Conservation (phyloP, 2,888 invertebrate species). For the Lysandra coridon region DNA sequence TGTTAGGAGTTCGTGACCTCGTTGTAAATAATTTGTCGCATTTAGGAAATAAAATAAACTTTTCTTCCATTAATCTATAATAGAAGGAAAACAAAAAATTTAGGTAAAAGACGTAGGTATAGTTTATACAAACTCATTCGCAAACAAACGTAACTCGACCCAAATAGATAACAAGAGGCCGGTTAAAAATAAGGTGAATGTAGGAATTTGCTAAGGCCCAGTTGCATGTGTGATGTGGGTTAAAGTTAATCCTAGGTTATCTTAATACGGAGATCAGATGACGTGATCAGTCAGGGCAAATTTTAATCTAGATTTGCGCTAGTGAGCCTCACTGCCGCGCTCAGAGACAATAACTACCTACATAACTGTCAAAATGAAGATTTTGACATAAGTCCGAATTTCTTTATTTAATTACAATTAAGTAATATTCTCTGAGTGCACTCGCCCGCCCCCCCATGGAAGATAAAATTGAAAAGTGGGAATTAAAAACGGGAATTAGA, state of each 20-base stretch:
- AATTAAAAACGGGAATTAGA: too few species aligned
- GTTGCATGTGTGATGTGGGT: not conserved
- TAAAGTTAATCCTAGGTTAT: not conserved
- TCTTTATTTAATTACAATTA: too few species aligned
- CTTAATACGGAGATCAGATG: not conserved
- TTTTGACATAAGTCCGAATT: too few species aligned
- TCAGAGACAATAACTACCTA: not conserved
- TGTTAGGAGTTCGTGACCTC: not conserved
- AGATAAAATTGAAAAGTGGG: too few species aligned
- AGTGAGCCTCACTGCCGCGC: not conserved
- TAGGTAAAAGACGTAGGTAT: not conserved
- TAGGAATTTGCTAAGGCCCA: not conserved
- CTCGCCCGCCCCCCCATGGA: too few species aligned
- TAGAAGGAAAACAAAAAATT: too few species aligned
- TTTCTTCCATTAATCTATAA: too few species aligned
- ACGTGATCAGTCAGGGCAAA: not conserved
- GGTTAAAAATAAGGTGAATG: not conserved
- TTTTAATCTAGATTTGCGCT: not conserved
- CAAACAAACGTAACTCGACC: not conserved
- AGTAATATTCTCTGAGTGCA: too few species aligned
- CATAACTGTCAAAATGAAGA: not conserved
- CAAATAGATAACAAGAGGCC: constrained; percentile 14
- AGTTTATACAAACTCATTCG: not conserved
- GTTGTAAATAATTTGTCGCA: not conserved
- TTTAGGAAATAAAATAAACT: not conserved